A percentile compares a stretch with the other conserved stretches of the same genome.
Conservation (phyloP, 2,888 invertebrate genomes). For the Drosophila eohydei region DNA sequence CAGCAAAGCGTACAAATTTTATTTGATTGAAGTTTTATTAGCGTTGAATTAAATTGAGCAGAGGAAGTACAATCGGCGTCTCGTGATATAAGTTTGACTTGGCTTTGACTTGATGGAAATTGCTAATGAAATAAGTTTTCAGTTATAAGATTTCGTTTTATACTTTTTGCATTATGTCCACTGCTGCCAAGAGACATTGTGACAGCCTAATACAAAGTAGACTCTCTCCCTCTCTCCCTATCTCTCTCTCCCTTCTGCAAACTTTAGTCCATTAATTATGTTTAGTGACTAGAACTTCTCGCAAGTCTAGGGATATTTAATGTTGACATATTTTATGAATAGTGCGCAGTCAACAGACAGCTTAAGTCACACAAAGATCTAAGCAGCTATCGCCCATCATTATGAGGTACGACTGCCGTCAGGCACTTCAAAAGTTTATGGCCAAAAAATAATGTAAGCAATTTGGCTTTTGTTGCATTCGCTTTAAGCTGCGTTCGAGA, state of each 20-base stretch:
- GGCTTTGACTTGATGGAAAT: slow-evolving; percentile 66
- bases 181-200: neutral
- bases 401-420: neutral
- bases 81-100: slow-evolving; percentile 32
- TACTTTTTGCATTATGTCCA: slow-evolving; percentile 19
- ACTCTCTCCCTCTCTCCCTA: neutral
- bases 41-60: slow-evolving; percentile 79
- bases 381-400: neutral
- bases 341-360: neutral
- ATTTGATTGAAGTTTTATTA: slow-evolving; percentile 73
- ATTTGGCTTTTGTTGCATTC: neutral
- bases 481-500: slow-evolving; percentile 5
- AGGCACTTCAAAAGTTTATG: neutral
- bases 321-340: neutral
- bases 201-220: slow-evolving; percentile 5
- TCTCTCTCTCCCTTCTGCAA: neutral
- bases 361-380: neutral
- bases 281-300: neutral
- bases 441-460: slow-evolving; percentile 9
- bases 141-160: slow-evolving; percentile 54
- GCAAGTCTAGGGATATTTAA: neutral
- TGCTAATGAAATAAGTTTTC: slow-evolving; percentile 80
- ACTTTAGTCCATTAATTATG: slow-evolving; percentile 63
- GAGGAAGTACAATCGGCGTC: slow-evolving; percentile 21
- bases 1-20: slow-evolving; percentile 57